Evolutionary conservation across 2,113 vertebrate genomes (phyloP), one percentile per base, ranked within the genome.

Genomic region (Antechinus flavipes): DNA sequence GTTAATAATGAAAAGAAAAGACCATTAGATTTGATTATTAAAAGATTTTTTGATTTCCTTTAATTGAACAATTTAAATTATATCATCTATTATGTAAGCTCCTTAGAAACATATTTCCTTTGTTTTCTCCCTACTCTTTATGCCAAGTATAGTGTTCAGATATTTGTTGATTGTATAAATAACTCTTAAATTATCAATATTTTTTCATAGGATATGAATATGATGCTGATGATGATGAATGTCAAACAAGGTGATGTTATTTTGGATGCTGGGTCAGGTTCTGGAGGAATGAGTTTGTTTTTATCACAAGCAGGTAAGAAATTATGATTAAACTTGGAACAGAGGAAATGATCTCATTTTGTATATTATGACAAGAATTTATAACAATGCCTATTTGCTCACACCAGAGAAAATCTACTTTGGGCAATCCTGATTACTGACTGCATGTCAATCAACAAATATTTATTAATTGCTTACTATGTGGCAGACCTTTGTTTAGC

Each of bases 291-390:
- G 99, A 99, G 99, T 89, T 99, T 99, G 97, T 99, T 99, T 98
- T 98, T 99, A 91, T 99, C 99, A 54, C 99, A 99, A 98, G 99
- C 99, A 98, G 99, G 99, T 99, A 97, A 98, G 98, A 96, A 49
- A 93, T 4, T 47, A 89, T n/a, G 19, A 52, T 95, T 94, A 95
- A 42, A 93, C 56, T 89, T 93, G 91, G 42, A 89, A 61, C 26
- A 91, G 58, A 55, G 94, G 54, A 95, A 95, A 92, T 24, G 89
- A 84, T 84, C 52, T 95, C 58, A 91, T 1, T 94, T 50, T 89
- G 23, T 91, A 91, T 58, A 84, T 93, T 58, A 61, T 76, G 54
- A 58, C 50, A 92, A 35, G 84, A 95, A 84, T 46, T 92, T 90
- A 90, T 23, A 91, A 89, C 35, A 89, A 42, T 42, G 30, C 30